Percentiles rank a stretch among this genome's conserved stretches.
phyloP scores from a whole-genome alignment of 1,140 invertebrate species.

The Drosophila kurseongensis region DNA sequence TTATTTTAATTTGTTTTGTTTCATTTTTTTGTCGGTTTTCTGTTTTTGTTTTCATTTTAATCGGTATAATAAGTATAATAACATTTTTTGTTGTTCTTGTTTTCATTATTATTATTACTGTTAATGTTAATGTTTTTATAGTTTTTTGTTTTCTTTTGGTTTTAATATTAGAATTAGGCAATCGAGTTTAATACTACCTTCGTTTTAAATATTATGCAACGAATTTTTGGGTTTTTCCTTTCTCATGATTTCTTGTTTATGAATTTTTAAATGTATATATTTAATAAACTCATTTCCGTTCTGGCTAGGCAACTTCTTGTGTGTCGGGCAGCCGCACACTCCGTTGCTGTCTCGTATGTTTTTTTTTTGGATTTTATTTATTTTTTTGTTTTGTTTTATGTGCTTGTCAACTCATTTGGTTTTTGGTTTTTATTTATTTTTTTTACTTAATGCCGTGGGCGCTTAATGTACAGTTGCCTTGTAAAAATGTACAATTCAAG shows the following conservation, averaged over 20 bases:
- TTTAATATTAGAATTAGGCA: slow-evolving; percentile 84
- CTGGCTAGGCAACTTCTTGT: slow-evolving; percentile 73
- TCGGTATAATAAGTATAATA: slow-evolving; percentile 84
- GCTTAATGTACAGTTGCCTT: slow-evolving; percentile 82
- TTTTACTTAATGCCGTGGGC: slow-evolving; percentile 73
- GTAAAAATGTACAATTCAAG: slow-evolving; percentile 82
- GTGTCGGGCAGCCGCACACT: slow-evolving; percentile 43
- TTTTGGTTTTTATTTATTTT: slow-evolving; percentile 47
- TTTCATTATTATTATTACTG: slow-evolving; percentile 76
- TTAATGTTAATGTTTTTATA: slow-evolving; percentile 81
- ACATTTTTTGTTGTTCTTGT: slow-evolving; percentile 80
- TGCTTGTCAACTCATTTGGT: slow-evolving; percentile 69
- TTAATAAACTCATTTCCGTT: slow-evolving; percentile 82
- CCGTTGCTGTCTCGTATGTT: slow-evolving; percentile 58
- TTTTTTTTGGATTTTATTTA: slow-evolving; percentile 49
- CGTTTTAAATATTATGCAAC: slow-evolving; percentile 84
- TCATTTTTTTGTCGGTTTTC: slow-evolving; percentile 80
- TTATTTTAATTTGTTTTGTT: slow-evolving; percentile 84
- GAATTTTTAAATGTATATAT: slow-evolving; percentile 79
- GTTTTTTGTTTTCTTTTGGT: slow-evolving; percentile 59
- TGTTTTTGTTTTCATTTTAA: slow-evolving; percentile 81
- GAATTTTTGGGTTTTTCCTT: slow-evolving; percentile 70
- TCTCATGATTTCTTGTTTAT: slow-evolving; percentile 61
- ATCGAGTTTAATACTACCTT: slow-evolving; percentile 84
- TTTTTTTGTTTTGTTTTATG: slow-evolving; percentile 61